Percentiles rank a stretch among this genome's conserved stretches.
Conservation (phyloP, 2,888 invertebrate genomes). For the Ceriagrion tenellum region DNA sequence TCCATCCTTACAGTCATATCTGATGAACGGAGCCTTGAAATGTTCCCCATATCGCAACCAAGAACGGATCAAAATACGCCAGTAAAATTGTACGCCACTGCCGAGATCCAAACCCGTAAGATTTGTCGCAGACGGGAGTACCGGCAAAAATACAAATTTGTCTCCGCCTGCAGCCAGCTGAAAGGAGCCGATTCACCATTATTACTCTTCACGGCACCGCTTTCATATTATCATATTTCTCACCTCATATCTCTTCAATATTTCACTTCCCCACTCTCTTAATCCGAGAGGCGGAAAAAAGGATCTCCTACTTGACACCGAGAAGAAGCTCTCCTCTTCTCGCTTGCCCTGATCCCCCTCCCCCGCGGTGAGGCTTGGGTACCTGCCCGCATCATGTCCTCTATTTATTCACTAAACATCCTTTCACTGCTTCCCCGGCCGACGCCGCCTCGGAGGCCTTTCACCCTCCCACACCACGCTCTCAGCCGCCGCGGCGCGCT, state of each 20-base stretch:
- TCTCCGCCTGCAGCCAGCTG: no score
- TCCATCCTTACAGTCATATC: no score
- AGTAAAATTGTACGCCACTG: no score
- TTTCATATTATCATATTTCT: background rate
- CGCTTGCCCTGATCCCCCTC: background rate
- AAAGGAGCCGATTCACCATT: no score
- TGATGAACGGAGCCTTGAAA: no score
- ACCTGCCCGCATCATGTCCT: background rate
- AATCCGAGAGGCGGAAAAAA: background rate
- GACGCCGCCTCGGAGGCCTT: background rate
- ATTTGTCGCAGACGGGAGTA: no score
- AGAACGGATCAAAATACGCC: no score
- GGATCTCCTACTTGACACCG: background rate
- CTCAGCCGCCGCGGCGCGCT: background rate
- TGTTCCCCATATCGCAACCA: no score
- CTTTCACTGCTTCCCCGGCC: background rate
- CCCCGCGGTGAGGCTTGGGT: background rate
- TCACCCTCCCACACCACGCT: background rate
- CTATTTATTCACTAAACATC: constrained; percentile 56
- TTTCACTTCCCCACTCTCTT: background rate
- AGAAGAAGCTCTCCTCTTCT: background rate
- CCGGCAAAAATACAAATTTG: no score
- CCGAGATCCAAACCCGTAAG: no score
- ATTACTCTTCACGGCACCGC: no score
- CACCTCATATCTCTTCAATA: background rate